phyloP scores from a whole-genome alignment of 1,140 invertebrate species.

The Eurosta solidaginis region DNA sequence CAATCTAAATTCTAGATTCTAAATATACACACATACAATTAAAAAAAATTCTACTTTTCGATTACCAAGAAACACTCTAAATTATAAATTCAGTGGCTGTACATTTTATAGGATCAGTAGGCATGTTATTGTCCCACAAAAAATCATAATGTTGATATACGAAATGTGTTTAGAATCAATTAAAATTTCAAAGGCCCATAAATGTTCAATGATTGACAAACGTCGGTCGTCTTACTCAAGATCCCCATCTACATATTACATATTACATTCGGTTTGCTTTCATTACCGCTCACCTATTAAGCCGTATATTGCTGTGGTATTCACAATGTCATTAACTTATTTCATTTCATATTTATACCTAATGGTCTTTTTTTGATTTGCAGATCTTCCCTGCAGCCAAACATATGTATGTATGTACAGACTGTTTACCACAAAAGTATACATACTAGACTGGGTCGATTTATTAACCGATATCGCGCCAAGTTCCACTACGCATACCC shows the following conservation, averaged over 20 bases:
- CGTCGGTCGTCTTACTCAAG: neutral
- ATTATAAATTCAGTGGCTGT: neutral
- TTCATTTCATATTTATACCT: no score
- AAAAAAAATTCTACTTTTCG: neutral
- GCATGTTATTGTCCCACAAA: neutral
- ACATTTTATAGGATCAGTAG: neutral
- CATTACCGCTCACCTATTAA: neutral
- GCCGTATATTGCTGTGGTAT: neutral
- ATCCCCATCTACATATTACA: neutral
- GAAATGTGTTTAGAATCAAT: conserved; percentile 1
- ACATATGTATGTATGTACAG: no score
- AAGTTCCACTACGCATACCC: no score
- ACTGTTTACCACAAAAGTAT: no score
- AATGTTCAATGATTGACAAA: conserved; percentile 13
- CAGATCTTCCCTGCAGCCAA: no score
- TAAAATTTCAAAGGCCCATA: conserved; percentile 5
- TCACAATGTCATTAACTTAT: conserved; percentile 3
- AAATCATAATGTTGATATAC: neutral
- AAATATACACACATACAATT: no score
- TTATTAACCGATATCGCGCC: no score
- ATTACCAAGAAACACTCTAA: neutral
- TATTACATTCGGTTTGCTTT: neutral
- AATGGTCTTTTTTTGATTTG: no score
- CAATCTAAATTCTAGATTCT: neutral
- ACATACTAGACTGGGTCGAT: no score